phyloP scores from a whole-genome alignment of 2,113 vertebrate species.

The Chloroceryle aenea region DNA sequence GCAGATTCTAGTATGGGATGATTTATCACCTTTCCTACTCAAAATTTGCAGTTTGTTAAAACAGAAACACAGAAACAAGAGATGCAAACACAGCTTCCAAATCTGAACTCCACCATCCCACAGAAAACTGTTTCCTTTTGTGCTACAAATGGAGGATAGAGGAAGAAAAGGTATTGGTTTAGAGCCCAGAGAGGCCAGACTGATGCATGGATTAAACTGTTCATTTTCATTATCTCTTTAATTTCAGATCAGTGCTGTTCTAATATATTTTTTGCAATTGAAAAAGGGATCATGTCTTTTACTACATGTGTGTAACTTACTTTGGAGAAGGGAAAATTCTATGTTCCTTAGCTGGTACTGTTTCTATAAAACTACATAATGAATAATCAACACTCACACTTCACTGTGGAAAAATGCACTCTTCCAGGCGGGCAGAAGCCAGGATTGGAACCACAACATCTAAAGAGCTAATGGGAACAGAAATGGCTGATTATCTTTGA shows the following conservation, averaged over 20 bases:
- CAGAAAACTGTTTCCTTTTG: not conserved
- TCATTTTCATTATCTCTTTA: not conserved
- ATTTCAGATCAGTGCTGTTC: not conserved
- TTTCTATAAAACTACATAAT: not conserved
- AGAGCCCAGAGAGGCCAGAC: not conserved
- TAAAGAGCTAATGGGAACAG: not conserved
- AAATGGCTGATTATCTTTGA: not conserved
- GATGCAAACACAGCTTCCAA: not conserved
- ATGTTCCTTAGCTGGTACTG: accelerated
- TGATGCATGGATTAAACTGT: not conserved
- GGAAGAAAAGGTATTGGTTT: not conserved
- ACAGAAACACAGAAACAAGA: not conserved
- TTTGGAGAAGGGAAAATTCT: not conserved
- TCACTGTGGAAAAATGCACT: not conserved
- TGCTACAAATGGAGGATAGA: conserved; percentile 1
- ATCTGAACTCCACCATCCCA: conserved; percentile 13
- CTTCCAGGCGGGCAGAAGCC: not conserved
- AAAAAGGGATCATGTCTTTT: not conserved
- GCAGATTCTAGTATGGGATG: not conserved
- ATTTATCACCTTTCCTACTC: not conserved
- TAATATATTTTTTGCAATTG: not conserved
- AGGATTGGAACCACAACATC: not conserved
- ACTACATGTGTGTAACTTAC: not conserved
- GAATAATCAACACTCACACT: not conserved
- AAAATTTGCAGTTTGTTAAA: not conserved